These are phyloP conservation scores for Geothlypis trichas DNA, from an alignment of 2,113 vertebrate genomes.

Conservation along the genomic window DNA sequence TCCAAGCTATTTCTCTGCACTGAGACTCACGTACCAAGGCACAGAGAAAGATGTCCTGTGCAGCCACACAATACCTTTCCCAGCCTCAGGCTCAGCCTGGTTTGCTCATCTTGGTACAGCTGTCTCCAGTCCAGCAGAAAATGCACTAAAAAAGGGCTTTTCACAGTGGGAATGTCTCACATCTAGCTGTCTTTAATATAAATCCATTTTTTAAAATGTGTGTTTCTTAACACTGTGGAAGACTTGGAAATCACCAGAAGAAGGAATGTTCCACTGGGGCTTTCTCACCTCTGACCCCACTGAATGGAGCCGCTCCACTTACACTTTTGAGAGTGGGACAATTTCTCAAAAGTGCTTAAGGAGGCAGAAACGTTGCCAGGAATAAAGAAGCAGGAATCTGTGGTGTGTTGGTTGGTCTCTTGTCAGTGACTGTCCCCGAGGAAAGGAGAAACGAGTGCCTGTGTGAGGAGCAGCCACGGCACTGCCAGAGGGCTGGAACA, in stretches of 20 bases:
- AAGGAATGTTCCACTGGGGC: not conserved
- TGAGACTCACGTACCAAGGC: not conserved
- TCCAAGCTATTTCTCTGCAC: not conserved
- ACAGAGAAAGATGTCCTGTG: not conserved
- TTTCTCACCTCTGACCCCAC: not conserved
- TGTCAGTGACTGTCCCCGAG: not conserved
- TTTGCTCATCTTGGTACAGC: not conserved
- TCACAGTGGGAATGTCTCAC: not conserved
- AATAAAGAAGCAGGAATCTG: not conserved
- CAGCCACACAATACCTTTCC: not conserved
- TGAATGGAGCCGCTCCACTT: not conserved
- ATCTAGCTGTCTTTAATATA: not conserved
- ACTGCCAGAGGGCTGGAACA: rapidly evolving
- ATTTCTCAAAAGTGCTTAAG: not conserved
- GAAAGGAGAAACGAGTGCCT: not conserved
- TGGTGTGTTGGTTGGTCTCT: not conserved
- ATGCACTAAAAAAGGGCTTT: not conserved
- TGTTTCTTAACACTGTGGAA: not conserved
- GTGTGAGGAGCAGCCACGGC: not conserved
- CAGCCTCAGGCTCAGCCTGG: not conserved
- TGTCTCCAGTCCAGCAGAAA: not conserved
- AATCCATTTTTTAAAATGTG: rapidly evolving
- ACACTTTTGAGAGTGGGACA: not conserved
- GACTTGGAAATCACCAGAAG: not conserved
- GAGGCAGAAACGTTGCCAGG: rapidly evolving